Evolutionary conservation across 2,888 invertebrate species (phyloP), one percentile per base, ranked within the genome.

Genomic region (Sthenelais limicola): DNA sequence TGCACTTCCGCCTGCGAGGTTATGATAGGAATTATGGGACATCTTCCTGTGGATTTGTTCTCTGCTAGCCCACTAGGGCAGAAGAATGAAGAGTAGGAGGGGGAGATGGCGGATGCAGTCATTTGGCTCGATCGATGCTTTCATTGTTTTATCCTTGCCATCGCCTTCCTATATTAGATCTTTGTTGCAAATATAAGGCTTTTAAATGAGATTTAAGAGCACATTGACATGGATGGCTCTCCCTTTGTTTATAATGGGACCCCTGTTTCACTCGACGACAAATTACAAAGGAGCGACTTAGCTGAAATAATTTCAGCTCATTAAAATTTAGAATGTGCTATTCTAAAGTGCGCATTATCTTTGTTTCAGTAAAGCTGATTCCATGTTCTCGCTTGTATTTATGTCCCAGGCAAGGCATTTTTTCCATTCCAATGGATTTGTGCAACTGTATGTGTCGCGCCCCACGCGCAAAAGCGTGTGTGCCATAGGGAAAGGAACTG

Each of bases 281-380:
- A 62, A 35, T 62, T 62, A 62, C 62, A 62, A 62, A 62, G 62
- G 62, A 35, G 35, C 24, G 38, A 24, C 35, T n/a, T 43, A 12
- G 24, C 62, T 62, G 62, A 38, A 62, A 62, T 43, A 62, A 62
- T 62, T 38, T 35, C n/a, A 38, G 62, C 62, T 62, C 62, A 62
- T 62, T 62, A 62, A 62, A 62, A 38, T 62, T 62, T 62, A 62
- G 62, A 62, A 35, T 35, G 38, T 62, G 62, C 62, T 62, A 62
- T 62, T 62, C 38, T 38, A 62, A 62, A 38, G 62, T 24, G 62
- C 62, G 33, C 38, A 43, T 38, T 38, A 38, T 24, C 35, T 26
- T 62, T 38, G 62, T 38, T 38, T 32, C 30, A 18, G 38, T 62
- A 38, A 62, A 43, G 15, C 62, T 38, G 38, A 38, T 35, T 62